Conservation (phyloP, 2,888 invertebrate species). For the Adineta ricciae region DNA sequence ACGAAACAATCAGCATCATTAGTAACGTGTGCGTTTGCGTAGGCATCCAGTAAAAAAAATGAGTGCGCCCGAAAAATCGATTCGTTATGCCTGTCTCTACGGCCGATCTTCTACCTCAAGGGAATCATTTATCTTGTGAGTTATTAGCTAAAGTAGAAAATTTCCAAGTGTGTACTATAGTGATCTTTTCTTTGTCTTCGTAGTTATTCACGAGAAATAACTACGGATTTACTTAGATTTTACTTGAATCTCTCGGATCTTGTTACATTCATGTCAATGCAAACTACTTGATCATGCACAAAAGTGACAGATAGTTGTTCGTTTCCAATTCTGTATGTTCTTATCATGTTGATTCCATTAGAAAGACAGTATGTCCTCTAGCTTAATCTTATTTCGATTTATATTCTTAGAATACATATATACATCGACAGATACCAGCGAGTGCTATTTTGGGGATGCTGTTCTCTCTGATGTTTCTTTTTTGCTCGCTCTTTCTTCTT, state of each 20-base stretch:
- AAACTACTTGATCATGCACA: not conserved
- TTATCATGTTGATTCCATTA: not conserved
- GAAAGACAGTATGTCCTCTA: not conserved
- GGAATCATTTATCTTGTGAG: not conserved
- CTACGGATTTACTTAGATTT: not conserved
- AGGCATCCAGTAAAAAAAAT: not conserved
- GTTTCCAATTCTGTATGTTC: not conserved
- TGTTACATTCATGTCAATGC: not conserved
- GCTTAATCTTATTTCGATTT: conserved; percentile 4
- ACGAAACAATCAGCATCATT: not conserved
- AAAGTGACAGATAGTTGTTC: not conserved
- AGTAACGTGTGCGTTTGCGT: not conserved
- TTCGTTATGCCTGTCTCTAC: not conserved
- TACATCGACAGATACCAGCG: not conserved
- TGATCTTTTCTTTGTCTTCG: no score
- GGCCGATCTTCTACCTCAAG: not conserved
- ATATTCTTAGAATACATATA: not conserved
- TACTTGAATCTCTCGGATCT: not conserved
- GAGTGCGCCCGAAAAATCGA: not conserved
- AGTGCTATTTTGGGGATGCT: not conserved
- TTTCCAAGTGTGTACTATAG: not conserved
- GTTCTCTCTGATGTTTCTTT: not conserved
- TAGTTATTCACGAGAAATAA: not conserved
- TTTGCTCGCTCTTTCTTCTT: not conserved
- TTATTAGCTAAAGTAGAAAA: not conserved